phyloP scores from a whole-genome alignment of 2,113 vertebrate species.

The Sigmodon hispidus region DNA sequence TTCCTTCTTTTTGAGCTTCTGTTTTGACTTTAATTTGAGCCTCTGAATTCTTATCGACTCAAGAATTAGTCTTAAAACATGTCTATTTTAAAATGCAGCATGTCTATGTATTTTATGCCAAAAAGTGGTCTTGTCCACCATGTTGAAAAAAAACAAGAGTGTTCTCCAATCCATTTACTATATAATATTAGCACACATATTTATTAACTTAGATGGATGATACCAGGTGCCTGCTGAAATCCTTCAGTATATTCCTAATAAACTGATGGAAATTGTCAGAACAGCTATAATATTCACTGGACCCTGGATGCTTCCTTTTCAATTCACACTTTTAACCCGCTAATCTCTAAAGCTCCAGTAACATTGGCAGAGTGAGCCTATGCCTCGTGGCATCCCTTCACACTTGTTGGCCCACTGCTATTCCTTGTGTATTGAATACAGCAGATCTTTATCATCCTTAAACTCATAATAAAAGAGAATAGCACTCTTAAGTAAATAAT shows the following conservation, averaged over 20 bases:
- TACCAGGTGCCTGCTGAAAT: neutral
- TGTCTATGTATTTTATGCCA: constrained; percentile 38
- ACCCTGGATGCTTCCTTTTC: neutral
- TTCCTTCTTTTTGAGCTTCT: constrained; percentile 43
- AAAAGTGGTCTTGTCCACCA: neutral
- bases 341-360: neutral
- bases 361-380: neutral
- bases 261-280: neutral
- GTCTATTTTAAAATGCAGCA: constrained; percentile 56
- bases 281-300: neutral
- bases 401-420: neutral
- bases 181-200: neutral
- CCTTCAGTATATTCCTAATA: neutral
- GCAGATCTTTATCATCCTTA: neutral
- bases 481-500: neutral
- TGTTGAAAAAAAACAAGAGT: neutral
- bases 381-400: neutral
- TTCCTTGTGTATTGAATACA: neutral
- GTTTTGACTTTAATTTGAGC: constrained; percentile 54
- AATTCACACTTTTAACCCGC: neutral
- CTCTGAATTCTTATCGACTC: constrained; percentile 54
- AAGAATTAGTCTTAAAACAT: constrained; percentile 54
- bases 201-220: neutral
- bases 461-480: neutral
- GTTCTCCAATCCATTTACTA: neutral